Evolutionary conservation across 1,140 invertebrate genomes (phyloP).

Genomic region (Pollicipes pollicipes): DNA sequence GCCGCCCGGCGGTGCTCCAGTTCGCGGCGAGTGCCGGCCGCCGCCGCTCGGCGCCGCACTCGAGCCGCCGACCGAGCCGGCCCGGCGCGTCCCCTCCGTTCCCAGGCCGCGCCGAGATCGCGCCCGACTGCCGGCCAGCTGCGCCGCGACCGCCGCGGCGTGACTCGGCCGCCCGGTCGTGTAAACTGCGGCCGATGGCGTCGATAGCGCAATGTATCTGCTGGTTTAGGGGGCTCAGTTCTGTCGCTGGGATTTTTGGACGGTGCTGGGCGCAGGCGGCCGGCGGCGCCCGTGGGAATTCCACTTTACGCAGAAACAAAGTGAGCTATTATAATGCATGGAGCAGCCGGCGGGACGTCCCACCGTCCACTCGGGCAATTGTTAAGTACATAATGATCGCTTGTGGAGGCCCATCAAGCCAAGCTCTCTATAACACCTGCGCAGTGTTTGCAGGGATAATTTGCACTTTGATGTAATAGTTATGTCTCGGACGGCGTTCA

Average conservation of each 20-base stretch:
- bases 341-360: background rate
- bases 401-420: background rate
- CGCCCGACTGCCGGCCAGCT: background rate
- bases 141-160: no score
- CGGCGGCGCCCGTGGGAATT: background rate
- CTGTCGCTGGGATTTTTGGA: background rate
- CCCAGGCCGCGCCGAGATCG: background rate
- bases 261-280: background rate
- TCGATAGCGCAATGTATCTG: background rate
- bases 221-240: background rate
- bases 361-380: background rate
- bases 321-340: background rate
- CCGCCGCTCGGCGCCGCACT: background rate
- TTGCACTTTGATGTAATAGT: background rate
- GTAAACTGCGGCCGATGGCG: background rate
- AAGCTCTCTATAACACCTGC: background rate
- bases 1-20: background rate
- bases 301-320: background rate
- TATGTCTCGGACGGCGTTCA: background rate
- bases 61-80: background rate
- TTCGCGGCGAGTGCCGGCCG: background rate
- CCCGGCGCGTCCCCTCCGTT: background rate
- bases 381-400: background rate
- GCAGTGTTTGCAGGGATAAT: background rate
- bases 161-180: no score